Evolutionary conservation across 2,113 vertebrate genomes (phyloP).

Genomic region (Polypterus bichir): DNA sequence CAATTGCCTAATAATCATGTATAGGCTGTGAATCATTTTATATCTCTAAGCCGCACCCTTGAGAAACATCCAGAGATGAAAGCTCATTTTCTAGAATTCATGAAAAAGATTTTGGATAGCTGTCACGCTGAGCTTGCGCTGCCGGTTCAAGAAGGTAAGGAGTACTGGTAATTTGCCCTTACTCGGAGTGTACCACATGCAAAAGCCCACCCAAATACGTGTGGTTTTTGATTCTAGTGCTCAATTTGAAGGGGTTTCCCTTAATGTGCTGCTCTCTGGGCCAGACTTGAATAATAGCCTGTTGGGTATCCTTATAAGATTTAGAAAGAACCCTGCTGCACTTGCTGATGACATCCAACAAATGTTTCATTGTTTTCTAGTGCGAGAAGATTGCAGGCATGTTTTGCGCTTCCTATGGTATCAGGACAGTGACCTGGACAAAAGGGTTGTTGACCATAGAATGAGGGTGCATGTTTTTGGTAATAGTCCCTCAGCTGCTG

Average conservation of each 20-base stretch:
- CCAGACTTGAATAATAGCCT: conserved; percentile 7
- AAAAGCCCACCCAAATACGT: conserved; percentile 4
- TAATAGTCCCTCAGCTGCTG: not conserved
- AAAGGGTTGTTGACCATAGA: conserved; percentile 1
- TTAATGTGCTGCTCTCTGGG: conserved; percentile 12
- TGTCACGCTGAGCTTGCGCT: too few species aligned
- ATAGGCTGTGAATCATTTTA: not conserved
- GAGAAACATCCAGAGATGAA: not conserved
- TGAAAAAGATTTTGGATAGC: too few species aligned
- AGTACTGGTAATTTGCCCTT: conserved; percentile 2
- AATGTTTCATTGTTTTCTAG: conserved; percentile 4
- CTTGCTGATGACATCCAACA: not conserved
- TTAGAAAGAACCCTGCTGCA: not conserved
- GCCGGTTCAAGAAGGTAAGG: conserved; percentile 1
- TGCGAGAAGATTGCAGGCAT: conserved; percentile 5
- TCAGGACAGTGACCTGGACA: conserved; percentile 1
- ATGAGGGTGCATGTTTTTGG: not conserved
- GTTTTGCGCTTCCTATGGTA: conserved; percentile 2
- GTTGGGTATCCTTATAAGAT: conserved; percentile 4
- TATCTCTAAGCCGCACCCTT: too few species aligned
- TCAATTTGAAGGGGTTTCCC: conserved; percentile 9
- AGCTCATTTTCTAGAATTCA: too few species aligned
- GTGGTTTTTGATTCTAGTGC: conserved; percentile 15
- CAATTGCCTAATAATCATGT: not conserved
- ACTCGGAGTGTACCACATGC: conserved; percentile 2